These are phyloP conservation scores for Polypedilum pembai DNA, from an alignment of 1,140 invertebrate species.

Conservation along the genomic window DNA sequence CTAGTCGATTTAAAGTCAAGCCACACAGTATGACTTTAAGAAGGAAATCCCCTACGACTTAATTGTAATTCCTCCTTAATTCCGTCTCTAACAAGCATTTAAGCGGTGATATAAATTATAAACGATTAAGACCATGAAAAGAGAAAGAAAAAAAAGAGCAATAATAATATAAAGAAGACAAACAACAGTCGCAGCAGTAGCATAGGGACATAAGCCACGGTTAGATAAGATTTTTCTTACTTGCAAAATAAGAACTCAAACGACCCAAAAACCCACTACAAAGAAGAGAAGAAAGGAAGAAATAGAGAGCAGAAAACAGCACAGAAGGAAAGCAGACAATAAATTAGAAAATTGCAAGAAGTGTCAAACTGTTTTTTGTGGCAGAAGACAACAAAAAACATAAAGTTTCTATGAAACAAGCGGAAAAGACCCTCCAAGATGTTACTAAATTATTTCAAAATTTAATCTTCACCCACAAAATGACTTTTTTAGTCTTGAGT, in stretches of 20 bases:
- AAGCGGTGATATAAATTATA: conserved; percentile 19
- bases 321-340: not conserved
- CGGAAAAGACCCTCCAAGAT: not conserved
- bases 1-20: too few relatives aligned
- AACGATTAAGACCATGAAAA: not conserved
- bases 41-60: not conserved
- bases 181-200: not conserved
- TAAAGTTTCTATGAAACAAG: not conserved
- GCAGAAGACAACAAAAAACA: not conserved
- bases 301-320: too few relatives aligned
- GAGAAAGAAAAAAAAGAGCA: not conserved
- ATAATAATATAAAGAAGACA: not conserved
- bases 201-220: not conserved
- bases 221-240: conserved; percentile 6
- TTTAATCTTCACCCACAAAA: not conserved
- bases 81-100: conserved; percentile 24
- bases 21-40: not conserved
- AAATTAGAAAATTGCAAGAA: conserved; percentile 14
- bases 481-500: too few relatives aligned
- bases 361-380: conserved; percentile 14
- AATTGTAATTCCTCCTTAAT: conserved; percentile 19
- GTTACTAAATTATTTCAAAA: conserved; percentile 14
- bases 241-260: not conserved
- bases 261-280: too few relatives aligned
- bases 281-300: too few relatives aligned